Evolutionary conservation across 2,113 vertebrate species (phyloP).

Genomic region (Oncorhynchus masou): DNA sequence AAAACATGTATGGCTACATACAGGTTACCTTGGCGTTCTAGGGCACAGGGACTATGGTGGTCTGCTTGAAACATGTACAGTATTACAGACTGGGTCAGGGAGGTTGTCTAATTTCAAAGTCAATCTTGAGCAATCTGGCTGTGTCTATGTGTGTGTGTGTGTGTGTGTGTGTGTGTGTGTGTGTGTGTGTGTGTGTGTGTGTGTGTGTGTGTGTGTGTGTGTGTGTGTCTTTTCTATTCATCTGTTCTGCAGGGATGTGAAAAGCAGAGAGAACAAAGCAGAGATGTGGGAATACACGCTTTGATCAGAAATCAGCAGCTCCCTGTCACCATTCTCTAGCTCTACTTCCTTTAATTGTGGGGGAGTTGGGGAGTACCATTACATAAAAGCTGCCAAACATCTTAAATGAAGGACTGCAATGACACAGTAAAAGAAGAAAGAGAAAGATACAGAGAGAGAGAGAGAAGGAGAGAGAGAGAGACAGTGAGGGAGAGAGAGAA

Average conservation of each 20-base stretch:
- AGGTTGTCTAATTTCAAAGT: too few relatives aligned
- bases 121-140: neutral
- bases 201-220: neutral
- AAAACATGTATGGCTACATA: too few relatives aligned
- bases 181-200: neutral
- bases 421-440: slow-evolving; percentile 10
- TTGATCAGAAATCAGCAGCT: slow-evolving; percentile 49
- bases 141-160: neutral
- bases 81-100: too few relatives aligned
- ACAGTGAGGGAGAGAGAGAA: accelerated
- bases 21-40: too few relatives aligned
- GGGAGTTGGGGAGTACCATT: slow-evolving; percentile 12
- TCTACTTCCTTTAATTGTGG: slow-evolving; percentile 20
- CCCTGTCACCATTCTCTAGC: slow-evolving; percentile 25
- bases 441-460: slow-evolving; percentile 5
- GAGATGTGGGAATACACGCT: slow-evolving; percentile 44
- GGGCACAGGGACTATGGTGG: too few relatives aligned
- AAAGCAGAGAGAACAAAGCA: slow-evolving; percentile 36
- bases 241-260: slow-evolving; percentile 19
- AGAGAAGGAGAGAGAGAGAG: neutral
- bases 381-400: slow-evolving; percentile 12
- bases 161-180: neutral
- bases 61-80: too few relatives aligned
- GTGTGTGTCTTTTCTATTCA: slow-evolving; percentile 17
- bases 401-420: neutral